Evolutionary conservation across 2,888 invertebrate species (phyloP), one percentile per base, ranked within the genome.

Genomic region (Xestia rhomboidea): DNA sequence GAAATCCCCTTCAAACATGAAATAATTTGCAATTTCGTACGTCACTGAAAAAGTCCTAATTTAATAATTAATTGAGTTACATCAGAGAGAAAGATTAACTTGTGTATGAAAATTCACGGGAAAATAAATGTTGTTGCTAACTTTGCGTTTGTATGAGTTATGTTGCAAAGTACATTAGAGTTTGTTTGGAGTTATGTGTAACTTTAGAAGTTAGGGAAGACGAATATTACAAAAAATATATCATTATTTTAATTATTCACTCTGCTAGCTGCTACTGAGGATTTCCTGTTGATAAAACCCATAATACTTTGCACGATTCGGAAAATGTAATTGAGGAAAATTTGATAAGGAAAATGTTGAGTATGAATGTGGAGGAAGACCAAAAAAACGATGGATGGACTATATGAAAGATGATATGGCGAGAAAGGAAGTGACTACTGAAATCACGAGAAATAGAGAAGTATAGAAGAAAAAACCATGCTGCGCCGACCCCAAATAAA

Each of bases 61-160:
- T 80, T 77, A 81, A 84, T 85, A 84, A 89, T 82, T 85, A 84
- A 89, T 84, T 70, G 57, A 83, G 83, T 86, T 83, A 87, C 78
- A 83, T 72, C 67, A 79, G 68, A 76, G 76, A 76, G 74, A 67
- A 81, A 80, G 62, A 84, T 87, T 84, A 81, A 72, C 30, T 73
- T 69, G 44, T 62, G 27, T 41, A 34, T n/a, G 51, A 85, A 80
- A 46, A 67, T 80, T 18, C 67, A 46, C 24, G 30, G 13, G 64
- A 34, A 63, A 72, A 81, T 54, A 66, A 62, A 67, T 84, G 72
- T 80, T 67, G 66, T 41, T 54, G 57, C 24, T 41, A 72, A 71
- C 64, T 60, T 84, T 46, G 7, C 15, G 44, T 57, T 41, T 24
- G 24, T 68, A 24, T 57, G n/a, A 60, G 30, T 34, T 63, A 57